These are phyloP conservation scores for Pachymerium ferrugineum DNA, from an alignment of 2,888 invertebrate species.

Conservation along the genomic window DNA sequence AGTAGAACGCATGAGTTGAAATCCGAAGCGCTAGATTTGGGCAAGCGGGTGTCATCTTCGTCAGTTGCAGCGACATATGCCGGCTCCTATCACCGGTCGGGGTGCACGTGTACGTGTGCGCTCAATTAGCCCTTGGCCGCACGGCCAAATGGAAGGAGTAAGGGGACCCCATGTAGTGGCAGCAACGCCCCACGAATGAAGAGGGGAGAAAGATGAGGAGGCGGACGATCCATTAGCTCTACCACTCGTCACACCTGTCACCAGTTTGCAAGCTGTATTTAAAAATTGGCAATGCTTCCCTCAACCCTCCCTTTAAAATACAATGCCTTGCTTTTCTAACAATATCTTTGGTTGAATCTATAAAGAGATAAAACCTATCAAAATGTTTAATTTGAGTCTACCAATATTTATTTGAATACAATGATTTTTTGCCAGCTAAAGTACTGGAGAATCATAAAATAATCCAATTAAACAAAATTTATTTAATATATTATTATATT, in stretches of 20 bases:
- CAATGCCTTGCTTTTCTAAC: no score
- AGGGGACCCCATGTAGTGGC: not conserved
- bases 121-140: conserved; percentile 9
- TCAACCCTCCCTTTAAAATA: no score
- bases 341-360: no score
- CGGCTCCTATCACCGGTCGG: not conserved
- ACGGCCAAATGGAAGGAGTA: not conserved
- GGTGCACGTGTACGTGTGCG: not conserved
- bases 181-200: not conserved
- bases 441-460: no score
- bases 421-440: no score
- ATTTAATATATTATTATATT: no score
- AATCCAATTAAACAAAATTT: no score
- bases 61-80: conserved; percentile 2
- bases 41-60: not conserved
- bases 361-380: no score
- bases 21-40: not conserved
- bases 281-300: not conserved
- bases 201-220: not conserved
- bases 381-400: no score
- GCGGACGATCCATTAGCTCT: not conserved
- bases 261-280: not conserved
- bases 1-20: no score
- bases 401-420: no score
- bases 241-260: conserved; percentile 2